Evolutionary conservation across 2,888 invertebrate species (phyloP).

Genomic region (Nephrocerus scutellatus): DNA sequence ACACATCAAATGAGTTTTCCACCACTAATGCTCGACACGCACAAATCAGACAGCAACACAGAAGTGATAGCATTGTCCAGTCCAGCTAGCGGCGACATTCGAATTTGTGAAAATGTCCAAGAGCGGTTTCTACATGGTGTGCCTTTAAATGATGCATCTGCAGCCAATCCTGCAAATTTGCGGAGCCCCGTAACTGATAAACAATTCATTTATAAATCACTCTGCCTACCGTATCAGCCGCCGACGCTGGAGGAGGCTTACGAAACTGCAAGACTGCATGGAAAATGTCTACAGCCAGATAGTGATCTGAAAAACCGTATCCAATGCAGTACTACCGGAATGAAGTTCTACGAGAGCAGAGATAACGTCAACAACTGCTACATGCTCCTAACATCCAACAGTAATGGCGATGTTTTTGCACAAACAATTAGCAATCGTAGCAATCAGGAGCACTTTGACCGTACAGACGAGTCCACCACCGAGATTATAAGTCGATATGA

Average conservation of each 20-base stretch:
- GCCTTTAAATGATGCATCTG: constrained; percentile 1
- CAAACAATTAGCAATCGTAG: constrained; percentile 20
- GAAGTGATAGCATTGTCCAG: constrained; percentile 37
- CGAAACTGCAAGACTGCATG: constrained; percentile 24
- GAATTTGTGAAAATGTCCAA: constrained; percentile 32
- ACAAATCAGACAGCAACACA: constrained; percentile 20
- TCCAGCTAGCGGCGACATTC: constrained; percentile 30
- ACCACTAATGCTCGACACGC: constrained; percentile 35
- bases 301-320: constrained; percentile 33
- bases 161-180: neutral
- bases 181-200: constrained; percentile 1
- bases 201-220: constrained; percentile 25
- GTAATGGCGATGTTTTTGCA: constrained; percentile 37
- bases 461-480: constrained; percentile 24
- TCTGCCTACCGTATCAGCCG: constrained; percentile 35
- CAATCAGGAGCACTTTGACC: constrained; percentile 15
- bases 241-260: constrained; percentile 31
- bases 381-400: constrained; percentile 33
- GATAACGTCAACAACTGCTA: constrained; percentile 22
- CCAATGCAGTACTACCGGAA: constrained; percentile 33
- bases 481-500: constrained; percentile 28
- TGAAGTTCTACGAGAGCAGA: constrained; percentile 25
- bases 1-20: constrained; percentile 37
- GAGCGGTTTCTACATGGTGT: constrained; percentile 13
- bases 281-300: constrained; percentile 28